Evolutionary conservation across 1,140 invertebrate genomes (phyloP).

Genomic region (Lordiphosa collinella): DNA sequence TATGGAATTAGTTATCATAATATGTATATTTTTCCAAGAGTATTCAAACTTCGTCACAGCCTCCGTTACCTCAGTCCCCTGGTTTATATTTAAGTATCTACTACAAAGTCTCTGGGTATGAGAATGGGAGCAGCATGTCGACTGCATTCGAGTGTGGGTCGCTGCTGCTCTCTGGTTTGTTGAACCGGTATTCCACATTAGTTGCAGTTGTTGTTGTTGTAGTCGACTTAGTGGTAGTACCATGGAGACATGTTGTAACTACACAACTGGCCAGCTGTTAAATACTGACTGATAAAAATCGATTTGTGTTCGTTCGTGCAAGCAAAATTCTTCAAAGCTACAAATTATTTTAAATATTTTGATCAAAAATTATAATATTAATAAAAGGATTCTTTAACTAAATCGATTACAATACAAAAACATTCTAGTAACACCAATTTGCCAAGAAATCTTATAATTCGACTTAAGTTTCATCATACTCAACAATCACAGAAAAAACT

Average conservation of each 20-base stretch:
- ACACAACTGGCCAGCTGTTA: conserved; percentile 3
- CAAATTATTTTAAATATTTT: too few species aligned
- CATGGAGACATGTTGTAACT: conserved; percentile 3
- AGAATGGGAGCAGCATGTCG: conserved; percentile 63
- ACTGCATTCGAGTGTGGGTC: conserved; percentile 17
- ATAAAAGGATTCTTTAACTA: too few species aligned
- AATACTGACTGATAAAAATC: conserved; percentile 9
- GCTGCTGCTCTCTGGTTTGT: conserved; percentile 33
- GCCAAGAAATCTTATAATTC: too few species aligned
- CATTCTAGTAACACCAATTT: too few species aligned
- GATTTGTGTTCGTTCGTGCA: neutral
- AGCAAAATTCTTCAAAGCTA: conserved; percentile 6
- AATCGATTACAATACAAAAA: too few species aligned
- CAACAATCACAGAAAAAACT: too few species aligned
- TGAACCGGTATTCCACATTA: conserved; percentile 58
- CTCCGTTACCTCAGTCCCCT: too few species aligned
- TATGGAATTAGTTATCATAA: too few species aligned
- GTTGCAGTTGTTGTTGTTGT: conserved; percentile 15
- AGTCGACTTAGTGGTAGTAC: neutral
- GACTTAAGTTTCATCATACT: too few species aligned
- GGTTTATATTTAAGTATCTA: neutral
- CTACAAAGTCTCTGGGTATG: conserved; percentile 27
- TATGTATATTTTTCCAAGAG: too few species aligned
- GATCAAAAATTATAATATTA: too few species aligned
- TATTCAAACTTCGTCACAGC: too few species aligned